phyloP scores from a whole-genome alignment of 1,140 invertebrate species.

The Drepana arcuata region DNA sequence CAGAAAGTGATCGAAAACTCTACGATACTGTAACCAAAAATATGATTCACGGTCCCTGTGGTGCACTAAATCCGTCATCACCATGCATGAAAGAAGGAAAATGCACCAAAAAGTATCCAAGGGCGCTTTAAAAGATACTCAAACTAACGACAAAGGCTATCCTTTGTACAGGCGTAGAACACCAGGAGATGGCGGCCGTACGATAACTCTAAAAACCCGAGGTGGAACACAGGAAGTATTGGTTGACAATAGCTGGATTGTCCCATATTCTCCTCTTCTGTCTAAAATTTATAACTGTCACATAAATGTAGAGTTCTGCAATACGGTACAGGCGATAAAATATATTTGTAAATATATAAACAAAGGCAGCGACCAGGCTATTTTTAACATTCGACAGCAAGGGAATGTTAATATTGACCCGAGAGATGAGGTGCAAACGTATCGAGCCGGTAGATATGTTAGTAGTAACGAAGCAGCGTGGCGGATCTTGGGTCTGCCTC shows the following conservation, averaged over 20 bases:
- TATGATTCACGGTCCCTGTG: slow-evolving; percentile 9
- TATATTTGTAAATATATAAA: slow-evolving; percentile 11
- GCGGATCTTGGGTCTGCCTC: slow-evolving; percentile 15
- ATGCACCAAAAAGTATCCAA: slow-evolving; percentile 10
- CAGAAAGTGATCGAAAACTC: slow-evolving; percentile 2
- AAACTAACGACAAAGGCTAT: slow-evolving; percentile 8
- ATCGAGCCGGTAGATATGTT: slow-evolving; percentile 12
- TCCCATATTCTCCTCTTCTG: slow-evolving; percentile 30
- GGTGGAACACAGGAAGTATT: slow-evolving; percentile 4
- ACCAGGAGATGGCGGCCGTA: slow-evolving; percentile 5
- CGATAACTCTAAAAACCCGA: slow-evolving; percentile 5
- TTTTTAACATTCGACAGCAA: slow-evolving; percentile 23
- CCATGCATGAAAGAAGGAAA: slow-evolving; percentile 10
- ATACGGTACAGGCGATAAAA: slow-evolving; percentile 12
- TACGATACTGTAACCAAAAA: slow-evolving; percentile 4
- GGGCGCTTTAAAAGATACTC: slow-evolving; percentile 9
- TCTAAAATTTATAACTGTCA: slow-evolving; percentile 19
- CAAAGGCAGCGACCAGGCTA: slow-evolving; percentile 10
- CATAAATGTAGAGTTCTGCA: slow-evolving; percentile 20
- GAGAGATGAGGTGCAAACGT: slow-evolving; percentile 13
- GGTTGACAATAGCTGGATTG: slow-evolving; percentile 31
- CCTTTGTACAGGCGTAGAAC: slow-evolving; percentile 7
- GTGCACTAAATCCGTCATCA: slow-evolving; percentile 3
- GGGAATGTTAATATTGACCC: slow-evolving; percentile 11
- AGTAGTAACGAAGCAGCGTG: slow-evolving; percentile 14